Evolutionary conservation across 2,888 invertebrate genomes (phyloP).

Genomic region (Meganola albula): DNA sequence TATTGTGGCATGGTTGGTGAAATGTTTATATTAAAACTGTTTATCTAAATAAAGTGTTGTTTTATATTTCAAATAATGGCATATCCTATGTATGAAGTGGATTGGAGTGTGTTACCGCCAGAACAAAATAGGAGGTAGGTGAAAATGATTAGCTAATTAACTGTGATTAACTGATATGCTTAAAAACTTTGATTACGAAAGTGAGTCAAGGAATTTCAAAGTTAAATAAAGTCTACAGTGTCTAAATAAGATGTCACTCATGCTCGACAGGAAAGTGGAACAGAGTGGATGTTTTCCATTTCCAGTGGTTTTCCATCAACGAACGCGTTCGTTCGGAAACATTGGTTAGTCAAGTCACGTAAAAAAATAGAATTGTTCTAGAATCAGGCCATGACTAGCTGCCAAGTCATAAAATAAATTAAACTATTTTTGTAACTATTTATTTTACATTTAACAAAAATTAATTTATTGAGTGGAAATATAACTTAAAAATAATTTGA

Average conservation of each 20-base stretch:
- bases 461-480: no score
- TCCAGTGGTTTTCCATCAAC: slow-evolving; percentile 44
- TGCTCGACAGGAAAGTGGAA: slow-evolving; percentile 10
- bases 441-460: not conserved
- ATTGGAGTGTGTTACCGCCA: slow-evolving; percentile 91
- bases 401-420: no score
- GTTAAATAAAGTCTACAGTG: slow-evolving; percentile 7
- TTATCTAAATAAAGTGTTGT: slow-evolving; percentile 39
- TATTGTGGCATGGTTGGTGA: slow-evolving; percentile 56
- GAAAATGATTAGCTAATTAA: slow-evolving; percentile 13
- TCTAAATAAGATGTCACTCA: slow-evolving; percentile 17
- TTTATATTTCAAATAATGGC: slow-evolving; percentile 54
- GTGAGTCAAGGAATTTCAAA: slow-evolving; percentile 12
- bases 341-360: no score
- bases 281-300: slow-evolving; percentile 22
- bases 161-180: slow-evolving; percentile 6
- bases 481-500: slow-evolving; percentile 36
- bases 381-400: no score
- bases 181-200: slow-evolving; percentile 14
- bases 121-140: slow-evolving; percentile 90
- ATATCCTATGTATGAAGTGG: slow-evolving; percentile 83
- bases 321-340: slow-evolving; percentile 47
- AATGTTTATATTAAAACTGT: slow-evolving; percentile 56
- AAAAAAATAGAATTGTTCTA: no score
- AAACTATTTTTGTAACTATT: not conserved